Conservation (phyloP, 92 coral and sea anemone genomes). For the Micromussa lordhowensis region DNA sequence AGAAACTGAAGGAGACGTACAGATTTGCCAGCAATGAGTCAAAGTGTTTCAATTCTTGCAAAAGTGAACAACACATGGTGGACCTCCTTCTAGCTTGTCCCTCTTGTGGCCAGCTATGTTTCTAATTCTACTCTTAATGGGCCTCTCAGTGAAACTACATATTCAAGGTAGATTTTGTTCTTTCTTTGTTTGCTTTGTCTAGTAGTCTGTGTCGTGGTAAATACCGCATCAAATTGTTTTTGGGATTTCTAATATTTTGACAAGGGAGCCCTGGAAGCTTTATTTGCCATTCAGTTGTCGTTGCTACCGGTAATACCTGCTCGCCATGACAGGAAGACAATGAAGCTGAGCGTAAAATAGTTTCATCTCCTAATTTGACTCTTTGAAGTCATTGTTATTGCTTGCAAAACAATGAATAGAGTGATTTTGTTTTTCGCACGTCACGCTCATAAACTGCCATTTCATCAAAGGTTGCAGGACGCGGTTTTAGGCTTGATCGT, state of each 20-base stretch:
- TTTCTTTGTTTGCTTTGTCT: no score
- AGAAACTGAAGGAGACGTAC: background rate
- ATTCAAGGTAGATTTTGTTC: slow-evolving; percentile 18
- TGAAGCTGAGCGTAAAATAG: background rate
- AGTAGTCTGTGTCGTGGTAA: background rate
- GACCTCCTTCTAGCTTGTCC: background rate
- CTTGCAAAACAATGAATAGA: background rate
- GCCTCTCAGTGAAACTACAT: slow-evolving; percentile 10
- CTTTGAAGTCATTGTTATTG: background rate
- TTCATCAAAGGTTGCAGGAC: background rate
- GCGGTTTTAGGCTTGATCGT: background rate
- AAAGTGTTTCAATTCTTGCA: background rate
- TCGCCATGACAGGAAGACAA: slow-evolving; percentile 8
- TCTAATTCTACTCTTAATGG: slow-evolving; percentile 25
- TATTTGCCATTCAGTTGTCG: background rate
- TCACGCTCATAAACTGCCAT: background rate
- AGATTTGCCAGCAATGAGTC: slow-evolving; percentile 18
- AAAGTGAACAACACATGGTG: slow-evolving; percentile 11
- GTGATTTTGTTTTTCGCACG: background rate
- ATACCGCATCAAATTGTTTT: background rate
- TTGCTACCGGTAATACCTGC: slow-evolving; percentile 34
- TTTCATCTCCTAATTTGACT: background rate
- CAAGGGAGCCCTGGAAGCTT: background rate
- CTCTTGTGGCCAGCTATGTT: slow-evolving; percentile 10
- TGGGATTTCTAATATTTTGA: background rate